Base-by-base conservation (phyloP, 2,888 invertebrate species). In the Eupeodes luniger region DNA sequence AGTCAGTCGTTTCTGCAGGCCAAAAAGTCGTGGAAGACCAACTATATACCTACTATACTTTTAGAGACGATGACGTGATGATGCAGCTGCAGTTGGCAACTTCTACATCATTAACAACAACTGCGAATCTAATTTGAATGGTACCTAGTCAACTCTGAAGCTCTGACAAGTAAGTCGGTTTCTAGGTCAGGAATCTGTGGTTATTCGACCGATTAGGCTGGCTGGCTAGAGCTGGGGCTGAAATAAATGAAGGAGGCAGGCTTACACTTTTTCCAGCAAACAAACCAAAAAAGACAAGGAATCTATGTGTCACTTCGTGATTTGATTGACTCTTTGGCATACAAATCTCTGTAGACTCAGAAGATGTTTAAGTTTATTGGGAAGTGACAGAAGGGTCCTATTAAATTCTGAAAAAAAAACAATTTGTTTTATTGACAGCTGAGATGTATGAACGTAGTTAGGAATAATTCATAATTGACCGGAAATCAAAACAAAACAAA, bases 121-220 rank as follows among this genome's bases (percentile, higher is more conserved):
- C 64, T 72, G 80, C 70, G 40, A 83, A 67, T 76, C 79, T 69
- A 72, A 87, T 83, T 83, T 76, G 70, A 80, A 70, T 66, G 51
- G 62, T 49, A 49, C 27, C 64, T 66, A 53, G 49, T 55, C 77
- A 59, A 59, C 53, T 78, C 53, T 59, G 74, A 47, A 62, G 16
- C 61, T 12, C 83, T 81, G 80, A 76, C 82, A 82, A 69, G 61
- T 67, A 78, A 57, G 82, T 82, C 82, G 85, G 77, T 82, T 82
- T 86, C 77, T 86, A 69, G 85, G 82, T 86, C 85, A 86, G 55
- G 19, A 55, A 70, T 40, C 70, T 19, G 59, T 59, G 9, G 47
- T 34, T 72, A 3, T 10, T 69, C 79, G 79, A 49, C 66, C 78
- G 82, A 78, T 78, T 82, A 82, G 77, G 14, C 27, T 66, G 40